A percentile compares a stretch with the other conserved stretches of the same genome.
phyloP scores from a whole-genome alignment of 2,113 vertebrate species.

The Rousettus leschenaultii region DNA sequence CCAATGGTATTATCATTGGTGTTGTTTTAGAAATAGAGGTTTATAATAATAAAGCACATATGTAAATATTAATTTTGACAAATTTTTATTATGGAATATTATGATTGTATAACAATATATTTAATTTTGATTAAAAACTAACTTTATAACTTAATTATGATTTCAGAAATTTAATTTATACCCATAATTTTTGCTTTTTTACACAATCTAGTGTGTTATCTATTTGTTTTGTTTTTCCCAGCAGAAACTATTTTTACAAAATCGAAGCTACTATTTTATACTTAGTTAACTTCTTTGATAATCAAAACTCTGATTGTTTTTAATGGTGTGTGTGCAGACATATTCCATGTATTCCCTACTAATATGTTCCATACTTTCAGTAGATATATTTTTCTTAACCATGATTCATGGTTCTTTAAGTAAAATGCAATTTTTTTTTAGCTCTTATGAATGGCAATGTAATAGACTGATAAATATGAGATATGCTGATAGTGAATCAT shows the following conservation, averaged over 20 bases:
- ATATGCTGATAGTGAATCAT: not conserved
- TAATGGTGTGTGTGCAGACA: not conserved
- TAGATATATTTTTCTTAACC: not conserved
- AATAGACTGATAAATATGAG: not conserved
- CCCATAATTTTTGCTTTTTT: not conserved
- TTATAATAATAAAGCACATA: not conserved
- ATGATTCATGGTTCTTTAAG: not conserved
- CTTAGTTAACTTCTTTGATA: not conserved
- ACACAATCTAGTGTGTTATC: not conserved
- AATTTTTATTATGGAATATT: not conserved
- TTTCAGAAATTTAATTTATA: not conserved
- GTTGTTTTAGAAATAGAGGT: not conserved
- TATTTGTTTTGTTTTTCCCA: not conserved
- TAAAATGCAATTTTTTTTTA: not conserved
- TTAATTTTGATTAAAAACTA: not conserved
- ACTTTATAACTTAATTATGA: not conserved
- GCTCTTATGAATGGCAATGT: not conserved
- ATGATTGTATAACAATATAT: not conserved
- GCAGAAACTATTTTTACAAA: not conserved
- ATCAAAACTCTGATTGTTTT: not conserved
- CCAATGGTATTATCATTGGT: not conserved
- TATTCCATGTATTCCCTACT: not conserved
- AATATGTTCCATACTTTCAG: not conserved
- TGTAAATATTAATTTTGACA: not conserved
- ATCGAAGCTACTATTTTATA: not conserved